Conservation (phyloP, 2,888 invertebrate species). For the Drosophila subsilvestris region DNA sequence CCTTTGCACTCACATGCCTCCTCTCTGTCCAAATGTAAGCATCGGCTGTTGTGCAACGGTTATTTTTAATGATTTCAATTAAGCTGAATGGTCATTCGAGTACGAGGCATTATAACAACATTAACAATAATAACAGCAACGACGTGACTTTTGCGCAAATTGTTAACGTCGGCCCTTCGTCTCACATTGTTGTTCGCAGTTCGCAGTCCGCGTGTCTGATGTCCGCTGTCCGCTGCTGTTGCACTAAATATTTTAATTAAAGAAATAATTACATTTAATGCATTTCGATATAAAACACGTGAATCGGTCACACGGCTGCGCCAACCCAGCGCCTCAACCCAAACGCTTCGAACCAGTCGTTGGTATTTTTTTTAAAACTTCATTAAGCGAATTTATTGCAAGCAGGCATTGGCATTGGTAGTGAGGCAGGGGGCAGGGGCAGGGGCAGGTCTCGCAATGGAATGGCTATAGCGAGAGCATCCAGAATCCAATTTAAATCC, state of each 20-base stretch:
- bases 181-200: slow-evolving; percentile 29
- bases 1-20: too few species aligned
- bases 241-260: slow-evolving; percentile 75
- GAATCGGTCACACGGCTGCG: slow-evolving; percentile 1
- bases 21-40: too few species aligned
- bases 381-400: slow-evolving; percentile 71
- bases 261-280: slow-evolving; percentile 76
- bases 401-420: slow-evolving; percentile 15
- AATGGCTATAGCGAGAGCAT: not conserved
- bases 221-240: slow-evolving; percentile 33
- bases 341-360: slow-evolving; percentile 33
- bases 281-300: slow-evolving; percentile 38
- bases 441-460: not conserved
- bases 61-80: slow-evolving; percentile 73
- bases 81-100: slow-evolving; percentile 50
- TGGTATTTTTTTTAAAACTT: slow-evolving; percentile 64
- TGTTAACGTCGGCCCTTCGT: slow-evolving; percentile 48
- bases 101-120: slow-evolving; percentile 50
- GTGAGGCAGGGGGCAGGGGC: not conserved
- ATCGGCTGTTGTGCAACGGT: slow-evolving; percentile 17
- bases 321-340: too few species aligned
- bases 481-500: slow-evolving; percentile 58
- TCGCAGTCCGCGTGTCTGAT: not conserved
- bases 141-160: slow-evolving; percentile 65
- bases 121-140: slow-evolving; percentile 54